Percentiles rank a stretch among this genome's conserved stretches.
phyloP scores from a whole-genome alignment of 2,797 vertebrate species.

The Uromys caudimaculatus region DNA sequence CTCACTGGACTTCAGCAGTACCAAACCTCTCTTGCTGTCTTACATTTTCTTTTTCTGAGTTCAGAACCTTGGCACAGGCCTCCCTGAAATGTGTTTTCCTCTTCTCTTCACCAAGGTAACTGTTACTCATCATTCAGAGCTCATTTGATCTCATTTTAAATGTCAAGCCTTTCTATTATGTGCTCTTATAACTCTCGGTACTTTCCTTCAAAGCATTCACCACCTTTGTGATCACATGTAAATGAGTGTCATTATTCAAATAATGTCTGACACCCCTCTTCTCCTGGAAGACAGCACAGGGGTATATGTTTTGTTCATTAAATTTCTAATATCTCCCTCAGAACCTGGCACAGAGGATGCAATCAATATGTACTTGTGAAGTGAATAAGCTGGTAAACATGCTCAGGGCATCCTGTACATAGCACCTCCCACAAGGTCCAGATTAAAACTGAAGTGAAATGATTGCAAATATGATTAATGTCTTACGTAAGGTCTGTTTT shows the following conservation, averaged over 20 bases:
- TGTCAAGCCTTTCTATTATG: conserved; percentile 74
- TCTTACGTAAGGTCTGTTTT: conserved; percentile 64
- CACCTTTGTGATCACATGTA: conserved; percentile 69
- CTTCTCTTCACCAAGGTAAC: conserved; percentile 68
- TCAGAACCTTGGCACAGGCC: conserved; percentile 50
- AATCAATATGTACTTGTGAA: conserved; percentile 67
- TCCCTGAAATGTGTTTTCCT: conserved; percentile 73
- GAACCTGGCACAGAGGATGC: conserved; percentile 58
- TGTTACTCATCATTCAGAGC: conserved; percentile 74
- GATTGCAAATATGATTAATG: conserved; percentile 65
- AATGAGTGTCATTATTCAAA: conserved; percentile 78
- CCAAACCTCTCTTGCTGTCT: not conserved
- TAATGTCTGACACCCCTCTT: conserved; percentile 62
- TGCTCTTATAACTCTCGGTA: conserved; percentile 71
- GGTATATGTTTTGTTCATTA: conserved; percentile 66
- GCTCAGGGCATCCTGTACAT: conserved; percentile 56
- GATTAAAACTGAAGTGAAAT: conserved; percentile 68
- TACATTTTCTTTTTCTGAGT: conserved; percentile 44
- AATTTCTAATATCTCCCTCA: conserved; percentile 57
- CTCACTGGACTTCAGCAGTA: not conserved
- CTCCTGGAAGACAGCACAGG: conserved; percentile 53
- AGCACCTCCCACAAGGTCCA: conserved; percentile 65
- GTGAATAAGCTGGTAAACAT: conserved; percentile 65
- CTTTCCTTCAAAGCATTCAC: conserved; percentile 72
- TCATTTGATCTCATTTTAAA: conserved; percentile 78